A percentile compares a stretch with the other conserved stretches of the same genome.
These are phyloP conservation scores for Pluvianellus socialis DNA, from an alignment of 2,113 vertebrate genomes.

Conservation along the genomic window DNA sequence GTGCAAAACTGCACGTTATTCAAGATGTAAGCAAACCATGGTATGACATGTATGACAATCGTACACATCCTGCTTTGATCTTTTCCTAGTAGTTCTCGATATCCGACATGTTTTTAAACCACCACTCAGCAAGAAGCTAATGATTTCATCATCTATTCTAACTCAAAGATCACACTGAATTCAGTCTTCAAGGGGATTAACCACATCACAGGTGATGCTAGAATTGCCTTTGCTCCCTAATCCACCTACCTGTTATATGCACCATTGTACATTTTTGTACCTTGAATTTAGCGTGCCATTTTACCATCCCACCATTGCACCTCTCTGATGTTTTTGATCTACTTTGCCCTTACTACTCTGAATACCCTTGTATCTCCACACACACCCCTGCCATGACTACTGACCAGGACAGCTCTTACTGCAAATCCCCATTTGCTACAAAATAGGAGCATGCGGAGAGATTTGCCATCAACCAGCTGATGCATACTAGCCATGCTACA, in stretches of 20 bases:
- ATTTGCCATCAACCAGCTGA: neutral
- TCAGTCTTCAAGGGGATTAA: neutral
- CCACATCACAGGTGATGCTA: neutral
- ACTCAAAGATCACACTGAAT: neutral
- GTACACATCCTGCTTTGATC: neutral
- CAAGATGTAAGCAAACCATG: neutral
- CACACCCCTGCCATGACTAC: fast-evolving
- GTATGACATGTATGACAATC: neutral
- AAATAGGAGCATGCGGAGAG: neutral
- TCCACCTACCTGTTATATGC: neutral
- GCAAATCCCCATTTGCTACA: neutral
- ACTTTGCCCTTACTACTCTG: neutral
- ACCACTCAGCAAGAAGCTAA: neutral
- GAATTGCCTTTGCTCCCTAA: neutral
- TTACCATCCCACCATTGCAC: neutral
- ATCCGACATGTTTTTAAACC: neutral
- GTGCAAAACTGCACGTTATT: neutral
- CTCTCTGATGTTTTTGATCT: neutral
- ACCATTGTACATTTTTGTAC: neutral
- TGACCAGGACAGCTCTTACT: neutral
- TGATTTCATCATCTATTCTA: neutral
- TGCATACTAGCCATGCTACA: neutral
- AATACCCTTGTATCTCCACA: neutral
- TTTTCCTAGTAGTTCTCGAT: neutral
- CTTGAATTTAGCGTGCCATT: neutral